Conservation (phyloP, 2,888 invertebrate species). For the Drosophila aldrichi region DNA sequence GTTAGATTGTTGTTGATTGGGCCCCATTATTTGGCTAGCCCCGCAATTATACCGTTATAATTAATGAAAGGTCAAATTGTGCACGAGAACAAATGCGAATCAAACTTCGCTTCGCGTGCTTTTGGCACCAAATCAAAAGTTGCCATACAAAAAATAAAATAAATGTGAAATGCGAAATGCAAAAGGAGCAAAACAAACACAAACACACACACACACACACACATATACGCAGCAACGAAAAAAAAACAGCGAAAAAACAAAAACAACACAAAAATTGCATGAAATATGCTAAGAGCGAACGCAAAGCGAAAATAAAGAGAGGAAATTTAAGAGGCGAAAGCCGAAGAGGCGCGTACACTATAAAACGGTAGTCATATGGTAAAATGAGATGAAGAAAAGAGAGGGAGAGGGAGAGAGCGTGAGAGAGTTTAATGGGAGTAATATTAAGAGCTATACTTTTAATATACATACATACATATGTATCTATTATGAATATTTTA, state of each 20-base stretch:
- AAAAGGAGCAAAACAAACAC: slow-evolving; percentile 27
- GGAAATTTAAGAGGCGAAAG: background rate
- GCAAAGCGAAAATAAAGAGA: slow-evolving; percentile 18
- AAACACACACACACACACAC: background rate
- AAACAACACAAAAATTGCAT: slow-evolving; percentile 31
- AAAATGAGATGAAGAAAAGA: too few relatives aligned
- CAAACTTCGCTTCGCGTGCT: slow-evolving; percentile 76
- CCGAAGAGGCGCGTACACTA: slow-evolving; percentile 18
- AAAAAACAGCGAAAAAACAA: slow-evolving; percentile 29
- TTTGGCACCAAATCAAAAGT: slow-evolving; percentile 79
- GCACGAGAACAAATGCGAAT: slow-evolving; percentile 40
- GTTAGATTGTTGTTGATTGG: slow-evolving; percentile 10
- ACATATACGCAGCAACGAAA: background rate
- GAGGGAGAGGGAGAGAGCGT: background rate
- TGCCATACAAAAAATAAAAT: slow-evolving; percentile 47
- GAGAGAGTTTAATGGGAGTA: background rate
- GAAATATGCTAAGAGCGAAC: slow-evolving; percentile 50
- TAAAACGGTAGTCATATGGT: background rate
- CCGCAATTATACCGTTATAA: slow-evolving; percentile 26
- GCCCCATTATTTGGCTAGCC: background rate
- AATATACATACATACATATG: too few relatives aligned
- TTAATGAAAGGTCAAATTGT: slow-evolving; percentile 49
- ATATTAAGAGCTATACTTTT: too few relatives aligned
- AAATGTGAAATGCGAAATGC: slow-evolving; percentile 54
- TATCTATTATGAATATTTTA: too few relatives aligned